Base-by-base conservation (phyloP, 2,888 invertebrate species). In the Lithosia quadra region DNA sequence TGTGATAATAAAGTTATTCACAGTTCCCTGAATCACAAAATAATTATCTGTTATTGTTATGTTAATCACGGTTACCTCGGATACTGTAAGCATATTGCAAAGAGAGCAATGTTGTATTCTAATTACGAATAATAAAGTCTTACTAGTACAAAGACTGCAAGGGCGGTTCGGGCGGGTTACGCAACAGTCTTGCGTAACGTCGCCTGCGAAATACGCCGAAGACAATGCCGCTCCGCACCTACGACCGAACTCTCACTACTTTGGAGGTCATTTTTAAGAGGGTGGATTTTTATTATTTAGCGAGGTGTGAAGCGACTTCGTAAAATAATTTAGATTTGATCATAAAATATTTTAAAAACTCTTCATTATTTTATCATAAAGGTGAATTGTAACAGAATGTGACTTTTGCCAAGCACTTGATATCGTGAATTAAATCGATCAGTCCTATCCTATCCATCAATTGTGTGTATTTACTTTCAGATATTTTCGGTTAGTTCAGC, bases 121-220 rank as follows among this genome's bases (percentile, higher is more conserved):
- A 24, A 43, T 28, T 61, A 8, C 21, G 22, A 22, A 60, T 21
- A 61, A 43, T n/a, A 61, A 39, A 36, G 22, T 60, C 7, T 34
- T 36, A 24, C 15, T 11, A 58, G 62, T 57, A 67, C 63, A 63
- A 67, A 67, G 75, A 72, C 67, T 65, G 67, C 65, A 71, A 79
- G 78, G 78, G 73, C 75, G 77, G 75, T 71, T 67, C 63, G 77
- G 76, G 74, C 73, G 72, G 70, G 78, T 84, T 82, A 82, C 83
- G 83, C 77, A 84, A 83, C 74, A 69, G 72, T 57, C 81, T 84
- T 82, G 76, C 84, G 82, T 84, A 83, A 82, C 69, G 59, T 60
- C 67, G 21, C n/a, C 66, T 67, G 57, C 64, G 55, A 63, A 53
- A 13, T 66, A 67, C 28, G 34, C 5, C 10, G 24, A 58, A 43